phyloP scores from a whole-genome alignment of 1,140 invertebrate species.

The Bactericera cockerelli region DNA sequence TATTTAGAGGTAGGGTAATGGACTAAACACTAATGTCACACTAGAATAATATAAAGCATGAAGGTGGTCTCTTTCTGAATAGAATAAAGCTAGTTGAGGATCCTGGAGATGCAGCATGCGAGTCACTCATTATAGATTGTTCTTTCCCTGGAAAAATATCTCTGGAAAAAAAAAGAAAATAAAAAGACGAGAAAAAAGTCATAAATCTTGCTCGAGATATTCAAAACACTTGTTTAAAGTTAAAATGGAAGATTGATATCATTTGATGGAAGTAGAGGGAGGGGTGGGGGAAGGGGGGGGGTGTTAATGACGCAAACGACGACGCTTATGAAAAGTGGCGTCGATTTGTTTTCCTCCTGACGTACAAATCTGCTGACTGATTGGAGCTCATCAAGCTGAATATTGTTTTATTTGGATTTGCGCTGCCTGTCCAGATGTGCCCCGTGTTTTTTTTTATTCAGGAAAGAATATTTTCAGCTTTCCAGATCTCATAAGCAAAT shows the following conservation, averaged over 20 bases:
- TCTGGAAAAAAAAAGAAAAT: background rate
- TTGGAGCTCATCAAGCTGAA: background rate
- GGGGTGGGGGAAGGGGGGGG: background rate
- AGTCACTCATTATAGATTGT: too few relatives aligned
- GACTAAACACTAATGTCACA: too few relatives aligned
- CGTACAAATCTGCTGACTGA: conserved; percentile 8
- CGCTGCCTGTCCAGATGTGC: background rate
- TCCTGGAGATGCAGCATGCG: too few relatives aligned
- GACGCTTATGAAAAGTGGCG: conserved; percentile 7
- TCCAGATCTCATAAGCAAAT: conserved; percentile 5
- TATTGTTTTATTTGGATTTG: conserved; percentile 8
- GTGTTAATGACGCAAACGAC: conserved; percentile 7
- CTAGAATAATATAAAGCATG: too few relatives aligned
- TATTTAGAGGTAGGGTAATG: too few relatives aligned
- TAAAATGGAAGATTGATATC: conserved; percentile 9
- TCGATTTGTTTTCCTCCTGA: conserved; percentile 3
- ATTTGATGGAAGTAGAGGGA: background rate
- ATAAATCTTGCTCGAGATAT: conserved; percentile 7
- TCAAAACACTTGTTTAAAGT: conserved; percentile 9
- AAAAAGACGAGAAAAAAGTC: background rate
- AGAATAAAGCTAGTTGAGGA: too few relatives aligned
- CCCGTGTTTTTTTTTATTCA: background rate
- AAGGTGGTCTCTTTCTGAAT: too few relatives aligned
- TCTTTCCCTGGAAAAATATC: too few relatives aligned
- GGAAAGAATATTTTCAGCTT: background rate